phyloP scores from a whole-genome alignment of 2,888 invertebrate genomes.

The Ariolimax columbianus region DNA sequence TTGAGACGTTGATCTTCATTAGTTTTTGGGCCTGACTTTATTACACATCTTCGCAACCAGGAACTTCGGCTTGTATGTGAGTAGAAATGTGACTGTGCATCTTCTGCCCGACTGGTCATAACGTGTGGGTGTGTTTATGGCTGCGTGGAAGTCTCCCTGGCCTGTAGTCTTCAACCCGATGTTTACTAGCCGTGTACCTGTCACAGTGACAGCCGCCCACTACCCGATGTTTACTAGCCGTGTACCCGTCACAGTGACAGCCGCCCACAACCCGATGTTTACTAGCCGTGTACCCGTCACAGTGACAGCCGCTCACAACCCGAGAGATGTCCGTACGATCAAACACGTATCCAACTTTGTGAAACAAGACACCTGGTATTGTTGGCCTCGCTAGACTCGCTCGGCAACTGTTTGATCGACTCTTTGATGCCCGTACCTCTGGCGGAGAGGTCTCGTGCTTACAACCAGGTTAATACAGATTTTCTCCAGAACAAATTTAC shows the following conservation, averaged over 20 bases:
- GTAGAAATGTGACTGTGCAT: neutral
- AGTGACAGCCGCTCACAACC: neutral
- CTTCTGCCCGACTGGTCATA: too few species aligned
- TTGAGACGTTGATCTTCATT: too few species aligned
- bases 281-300: slow-evolving; percentile 34
- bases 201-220: slow-evolving; percentile 1
- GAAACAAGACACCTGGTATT: slow-evolving; percentile 34
- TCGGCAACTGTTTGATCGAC: neutral
- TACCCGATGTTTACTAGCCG: slow-evolving; percentile 25
- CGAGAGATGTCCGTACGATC: slow-evolving; percentile 4
- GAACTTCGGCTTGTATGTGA: neutral
- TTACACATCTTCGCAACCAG: neutral
- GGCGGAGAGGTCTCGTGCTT: neutral
- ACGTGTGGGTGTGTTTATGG: neutral
- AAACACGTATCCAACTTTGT: slow-evolving; percentile 29
- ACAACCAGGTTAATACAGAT: slow-evolving; percentile 28
- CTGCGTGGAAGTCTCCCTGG: neutral
- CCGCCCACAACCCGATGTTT: slow-evolving; percentile 17
- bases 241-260: slow-evolving; percentile 7
- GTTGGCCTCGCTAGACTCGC: neutral
- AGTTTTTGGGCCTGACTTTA: too few species aligned
- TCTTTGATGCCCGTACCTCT: slow-evolving; percentile 23
- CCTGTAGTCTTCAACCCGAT: neutral
- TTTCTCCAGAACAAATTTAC: slow-evolving; percentile 28
- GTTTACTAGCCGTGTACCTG: slow-evolving; percentile 38